Percentiles rank a stretch among this genome's conserved stretches.
These are phyloP conservation scores for Mamestra brassicae DNA, from an alignment of 2,888 invertebrate genomes.

Conservation along the genomic window DNA sequence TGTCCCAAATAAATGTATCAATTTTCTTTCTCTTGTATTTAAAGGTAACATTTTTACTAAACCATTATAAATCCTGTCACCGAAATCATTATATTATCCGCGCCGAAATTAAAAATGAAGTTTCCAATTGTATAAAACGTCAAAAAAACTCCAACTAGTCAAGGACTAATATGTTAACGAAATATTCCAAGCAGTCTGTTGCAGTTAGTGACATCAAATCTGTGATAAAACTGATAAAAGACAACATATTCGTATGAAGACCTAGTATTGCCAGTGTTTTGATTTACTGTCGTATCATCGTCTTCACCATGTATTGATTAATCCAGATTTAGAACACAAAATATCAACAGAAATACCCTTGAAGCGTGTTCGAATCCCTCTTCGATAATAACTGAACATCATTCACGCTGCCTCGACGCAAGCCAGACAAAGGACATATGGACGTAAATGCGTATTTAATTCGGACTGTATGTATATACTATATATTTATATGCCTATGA, in stretches of 20 bases:
- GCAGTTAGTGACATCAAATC: too few species aligned
- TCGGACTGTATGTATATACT: neutral
- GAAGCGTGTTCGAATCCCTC: neutral
- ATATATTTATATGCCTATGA: neutral
- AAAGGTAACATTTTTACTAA: neutral
- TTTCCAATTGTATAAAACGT: too few species aligned
- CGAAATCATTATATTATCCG: too few species aligned
- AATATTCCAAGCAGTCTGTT: too few species aligned
- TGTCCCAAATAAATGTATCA: neutral
- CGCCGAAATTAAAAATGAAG: too few species aligned
- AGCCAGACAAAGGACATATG: conserved; percentile 1
- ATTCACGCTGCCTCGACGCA: neutral
- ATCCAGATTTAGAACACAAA: conserved; percentile 23
- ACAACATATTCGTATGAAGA: too few species aligned
- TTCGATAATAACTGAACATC: conserved; percentile 13
- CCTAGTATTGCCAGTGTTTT: too few species aligned
- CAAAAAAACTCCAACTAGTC: too few species aligned
- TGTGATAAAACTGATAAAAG: too few species aligned
- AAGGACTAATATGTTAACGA: too few species aligned
- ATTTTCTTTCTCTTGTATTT: neutral
- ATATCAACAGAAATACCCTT: conserved; percentile 36
- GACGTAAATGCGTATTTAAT: conserved; percentile 8
- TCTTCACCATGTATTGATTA: neutral
- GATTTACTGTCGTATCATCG: too few species aligned
- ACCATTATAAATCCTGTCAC: too few species aligned